phyloP scores from a whole-genome alignment of 2,113 vertebrate genomes.

The Campylorhamphus procurvoides region DNA sequence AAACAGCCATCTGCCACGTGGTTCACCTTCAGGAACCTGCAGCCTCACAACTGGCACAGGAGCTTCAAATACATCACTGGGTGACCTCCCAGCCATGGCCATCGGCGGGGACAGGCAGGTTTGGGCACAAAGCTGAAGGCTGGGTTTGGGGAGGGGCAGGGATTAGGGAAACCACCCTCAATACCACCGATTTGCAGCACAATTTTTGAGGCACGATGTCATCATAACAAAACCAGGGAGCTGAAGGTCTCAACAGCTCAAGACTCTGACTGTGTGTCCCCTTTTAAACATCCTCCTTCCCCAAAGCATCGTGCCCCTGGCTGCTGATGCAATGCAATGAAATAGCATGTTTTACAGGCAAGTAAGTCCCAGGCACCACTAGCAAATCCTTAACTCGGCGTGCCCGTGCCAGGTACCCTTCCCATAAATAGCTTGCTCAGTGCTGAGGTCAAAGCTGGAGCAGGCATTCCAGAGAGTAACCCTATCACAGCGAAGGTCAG shows the following conservation, averaged over 20 bases:
- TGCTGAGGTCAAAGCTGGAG: constrained; percentile 23
- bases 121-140: neutral
- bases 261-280: neutral
- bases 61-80: neutral
- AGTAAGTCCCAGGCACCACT: neutral
- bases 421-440: constrained; percentile 25
- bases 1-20: neutral
- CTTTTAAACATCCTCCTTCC: neutral
- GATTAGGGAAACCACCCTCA: neutral
- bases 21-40: neutral
- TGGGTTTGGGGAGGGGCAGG: neutral
- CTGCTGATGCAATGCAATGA: neutral
- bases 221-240: fast-evolving
- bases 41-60: neutral
- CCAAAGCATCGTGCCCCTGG: neutral
- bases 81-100: neutral
- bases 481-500: neutral
- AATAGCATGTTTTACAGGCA: neutral
- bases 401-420: constrained; percentile 5
- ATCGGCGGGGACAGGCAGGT: neutral
- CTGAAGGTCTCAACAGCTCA: neutral
- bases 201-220: neutral
- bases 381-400: neutral
- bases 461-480: constrained; percentile 14
- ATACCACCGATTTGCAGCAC: fast-evolving